Base-by-base conservation (phyloP, 2,888 invertebrate genomes). In the Catotricha subobsoleta region DNA sequence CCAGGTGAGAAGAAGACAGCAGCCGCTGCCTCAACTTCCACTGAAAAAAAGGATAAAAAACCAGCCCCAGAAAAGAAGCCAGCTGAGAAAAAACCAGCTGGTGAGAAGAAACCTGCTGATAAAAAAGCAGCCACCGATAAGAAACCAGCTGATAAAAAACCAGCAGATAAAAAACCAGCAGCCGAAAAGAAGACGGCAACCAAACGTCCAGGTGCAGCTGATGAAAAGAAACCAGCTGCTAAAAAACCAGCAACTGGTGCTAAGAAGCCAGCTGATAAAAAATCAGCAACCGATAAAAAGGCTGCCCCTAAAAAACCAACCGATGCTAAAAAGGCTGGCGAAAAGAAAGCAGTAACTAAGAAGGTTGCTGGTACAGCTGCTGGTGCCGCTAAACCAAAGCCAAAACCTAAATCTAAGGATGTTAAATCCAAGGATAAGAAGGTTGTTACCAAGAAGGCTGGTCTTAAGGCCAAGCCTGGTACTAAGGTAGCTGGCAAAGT, bases 1-100 rank as follows among this genome's bases (percentile, higher is more conserved):
- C 65, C 72, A 54, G 63, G 62, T 49, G 74, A 69, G 54, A 74
- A 68, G 59, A 73, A 68, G 47, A 48, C 49, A 3, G 61, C 63
- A 42, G 59, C 67, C 16, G 48, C 54, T 13, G 25, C 47, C 15
- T 39, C 48, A 56, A 46, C 48, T 47, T 16, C 43, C 12, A 28
- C 34, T 15, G 51, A 51, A 16, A 60, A 60, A 52, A 60, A 60
- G 45, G 35, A 35, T 18, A 35, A 23, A 19, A 36, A 35, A 29
- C 47, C 54, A 42, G 50, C 44, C 7, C 37, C 50, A 28, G 49
- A 48, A 12, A 51, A 54, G 44, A 51, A 53, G 46, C 52, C 60
- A 28, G 52, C 49, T 18, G 50, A 47, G 39, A 48, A 51, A 15
- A 49, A 39, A 25, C 31, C 44, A 6, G 40, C 54, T 23, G 54